phyloP scores from a whole-genome alignment of 2,797 vertebrate species.

The Remorina albescens region DNA sequence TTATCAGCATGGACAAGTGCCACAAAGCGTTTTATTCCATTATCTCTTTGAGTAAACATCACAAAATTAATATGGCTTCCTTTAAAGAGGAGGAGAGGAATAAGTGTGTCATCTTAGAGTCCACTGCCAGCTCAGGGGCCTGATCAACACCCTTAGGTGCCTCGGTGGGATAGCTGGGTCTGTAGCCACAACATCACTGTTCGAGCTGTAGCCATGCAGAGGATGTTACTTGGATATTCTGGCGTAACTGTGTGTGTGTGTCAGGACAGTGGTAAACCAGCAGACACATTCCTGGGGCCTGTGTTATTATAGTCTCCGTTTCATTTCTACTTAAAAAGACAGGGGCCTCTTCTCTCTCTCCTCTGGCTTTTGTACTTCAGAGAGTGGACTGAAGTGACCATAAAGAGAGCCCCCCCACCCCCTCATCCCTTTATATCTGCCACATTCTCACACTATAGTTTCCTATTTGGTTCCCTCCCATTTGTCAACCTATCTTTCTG shows the following conservation, averaged over 20 bases:
- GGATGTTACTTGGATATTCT: conserved; percentile 28
- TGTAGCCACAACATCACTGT: conserved; percentile 63
- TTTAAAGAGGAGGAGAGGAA: conserved; percentile 14
- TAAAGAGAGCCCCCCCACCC: conserved; percentile 25
- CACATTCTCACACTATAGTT: conserved; percentile 48
- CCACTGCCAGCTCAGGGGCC: conserved; percentile 12
- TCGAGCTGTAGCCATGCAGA: conserved; percentile 28
- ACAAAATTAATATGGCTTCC: conserved; percentile 3
- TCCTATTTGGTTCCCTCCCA: conserved; percentile 33
- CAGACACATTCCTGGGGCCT: conserved; percentile 63
- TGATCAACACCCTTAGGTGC: conserved; percentile 48
- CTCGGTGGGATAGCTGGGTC: conserved; percentile 39
- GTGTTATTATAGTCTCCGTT: conserved; percentile 66
- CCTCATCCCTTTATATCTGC: conserved; percentile 26
- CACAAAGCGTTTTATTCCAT: background rate
- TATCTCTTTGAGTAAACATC: background rate
- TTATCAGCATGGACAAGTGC: background rate
- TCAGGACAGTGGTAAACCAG: conserved; percentile 55
- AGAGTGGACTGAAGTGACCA: conserved; percentile 39
- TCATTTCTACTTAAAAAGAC: conserved; percentile 57
- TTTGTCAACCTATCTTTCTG: conserved; percentile 42
- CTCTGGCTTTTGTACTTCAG: conserved; percentile 43
- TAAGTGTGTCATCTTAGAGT: conserved; percentile 36
- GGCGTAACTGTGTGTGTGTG: conserved; percentile 41
- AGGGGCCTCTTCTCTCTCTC: conserved; percentile 41